Base-by-base conservation (phyloP, 2,888 invertebrate species). In the Miltochrista miniata region DNA sequence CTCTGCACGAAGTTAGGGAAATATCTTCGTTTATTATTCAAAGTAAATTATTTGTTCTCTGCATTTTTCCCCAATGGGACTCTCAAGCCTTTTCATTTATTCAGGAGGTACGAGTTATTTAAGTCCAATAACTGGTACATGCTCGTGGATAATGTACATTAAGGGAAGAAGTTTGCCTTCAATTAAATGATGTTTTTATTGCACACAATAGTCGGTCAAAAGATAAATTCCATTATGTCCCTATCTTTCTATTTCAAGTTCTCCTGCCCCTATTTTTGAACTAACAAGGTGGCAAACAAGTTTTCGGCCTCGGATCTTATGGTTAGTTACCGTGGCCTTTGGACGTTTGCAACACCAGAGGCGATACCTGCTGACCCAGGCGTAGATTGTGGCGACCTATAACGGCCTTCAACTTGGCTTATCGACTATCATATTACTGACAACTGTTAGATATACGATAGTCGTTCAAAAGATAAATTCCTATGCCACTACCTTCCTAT, bases 11-110 rank as follows among this genome's bases (percentile, higher is more conserved):
- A 79, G 68, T 76, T 72, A 69, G 59, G 72, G 72, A 63, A 82
- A 81, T 79, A 79, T 83, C 75, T 78, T 80, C 81, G 79, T 89
- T 87, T 82, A 87, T 88, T 87, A 88, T 89, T 89, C 83, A 87
- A 80, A 74, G 75, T 75, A 80, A 85, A 85, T 87, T 86, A 85
- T 79, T 74, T 75, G 72, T 79, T 73, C 79, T 81, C 74, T 76
- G 79, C 72, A 83, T 85, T 85, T 87, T 78, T 72, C 76, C 79
- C 79, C 78, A 64, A 61, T 59, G 77, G 79, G 75, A 61, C 79
- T 79, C 74, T 79, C 79, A 78, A 79, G 78, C 74, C 77, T 66
- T 79, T 79, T 88, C 76, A 83, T 81, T 86, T 85, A 86, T 87
- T 87, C 82, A 87, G 66, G 18, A 24, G n/a, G n/a, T 70, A 62